phyloP scores from a whole-genome alignment of 2,888 invertebrate species.

The Charanyca ferruginea region DNA sequence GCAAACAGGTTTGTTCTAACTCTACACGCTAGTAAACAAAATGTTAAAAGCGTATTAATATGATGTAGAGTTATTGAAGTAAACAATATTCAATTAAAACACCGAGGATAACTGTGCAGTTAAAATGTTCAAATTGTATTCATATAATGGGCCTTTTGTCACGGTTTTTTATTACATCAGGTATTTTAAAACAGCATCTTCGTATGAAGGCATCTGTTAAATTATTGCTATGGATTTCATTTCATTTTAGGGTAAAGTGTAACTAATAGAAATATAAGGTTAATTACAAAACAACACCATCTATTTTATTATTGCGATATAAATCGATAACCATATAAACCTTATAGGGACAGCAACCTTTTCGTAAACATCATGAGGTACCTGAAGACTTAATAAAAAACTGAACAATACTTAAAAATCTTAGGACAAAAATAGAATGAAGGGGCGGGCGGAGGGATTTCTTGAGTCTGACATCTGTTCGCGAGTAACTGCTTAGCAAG shows the following conservation, averaged over 20 bases:
- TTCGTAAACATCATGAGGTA: constrained; percentile 4
- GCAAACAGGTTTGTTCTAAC: constrained; percentile 76
- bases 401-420: constrained; percentile 53
- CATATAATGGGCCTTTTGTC: constrained; percentile 26
- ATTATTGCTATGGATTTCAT: constrained; percentile 18
- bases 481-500: constrained; percentile 75
- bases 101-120: constrained; percentile 47
- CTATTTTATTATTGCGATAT: constrained; percentile 4
- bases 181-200: constrained; percentile 17
- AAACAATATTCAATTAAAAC: constrained; percentile 55
- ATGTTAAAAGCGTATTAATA: constrained; percentile 63
- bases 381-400: constrained; percentile 20
- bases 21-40: constrained; percentile 54
- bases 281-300: constrained; percentile 24
- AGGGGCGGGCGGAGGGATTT: constrained; percentile 70
- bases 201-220: constrained; percentile 2
- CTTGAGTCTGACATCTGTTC: constrained; percentile 84
- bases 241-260: constrained; percentile 14
- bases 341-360: not conserved
- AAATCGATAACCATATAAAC: not conserved
- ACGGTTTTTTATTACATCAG: constrained; percentile 25
- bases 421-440: constrained; percentile 64
- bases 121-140: constrained; percentile 39
- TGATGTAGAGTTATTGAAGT: constrained; percentile 47
- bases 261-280: constrained; percentile 3